These are phyloP conservation scores for Balaenoptera acutorostrata DNA, from an alignment of 2,113 vertebrate species.

Conservation along the genomic window DNA sequence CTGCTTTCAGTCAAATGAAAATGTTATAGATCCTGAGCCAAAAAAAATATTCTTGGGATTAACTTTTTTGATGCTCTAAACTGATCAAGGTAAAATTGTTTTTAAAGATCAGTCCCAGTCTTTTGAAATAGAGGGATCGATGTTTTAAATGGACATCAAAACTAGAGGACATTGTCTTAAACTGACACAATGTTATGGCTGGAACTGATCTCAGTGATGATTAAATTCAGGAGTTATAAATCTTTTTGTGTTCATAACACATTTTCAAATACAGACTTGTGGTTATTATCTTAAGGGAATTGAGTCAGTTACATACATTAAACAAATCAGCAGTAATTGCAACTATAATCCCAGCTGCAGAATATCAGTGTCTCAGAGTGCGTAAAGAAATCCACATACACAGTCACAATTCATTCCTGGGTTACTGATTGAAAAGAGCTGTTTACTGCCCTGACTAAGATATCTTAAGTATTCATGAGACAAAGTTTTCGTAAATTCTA, in stretches of 20 bases:
- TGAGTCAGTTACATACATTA: background rate
- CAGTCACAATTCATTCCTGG: background rate
- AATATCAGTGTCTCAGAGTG: background rate
- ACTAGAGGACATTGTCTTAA: background rate
- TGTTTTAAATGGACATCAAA: background rate
- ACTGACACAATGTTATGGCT: background rate
- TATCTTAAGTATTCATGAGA: background rate
- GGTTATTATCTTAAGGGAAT: background rate
- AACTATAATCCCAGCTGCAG: background rate
- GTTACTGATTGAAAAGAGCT: background rate
- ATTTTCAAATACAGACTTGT: background rate
- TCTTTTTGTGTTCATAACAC: background rate
- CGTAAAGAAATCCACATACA: background rate
- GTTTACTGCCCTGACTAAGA: background rate
- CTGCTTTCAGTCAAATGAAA: constrained; percentile 13
- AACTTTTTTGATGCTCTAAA: background rate
- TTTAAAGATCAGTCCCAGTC: background rate
- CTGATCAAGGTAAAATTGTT: background rate
- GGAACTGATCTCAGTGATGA: background rate
- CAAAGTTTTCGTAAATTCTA: background rate
- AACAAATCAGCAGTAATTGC: background rate
- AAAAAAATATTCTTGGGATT: background rate
- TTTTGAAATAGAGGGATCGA: background rate
- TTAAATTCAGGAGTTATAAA: background rate
- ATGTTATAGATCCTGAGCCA: background rate